These are phyloP conservation scores for Alcedo atthis DNA, from an alignment of 2,797 vertebrate species.

Conservation along the genomic window DNA sequence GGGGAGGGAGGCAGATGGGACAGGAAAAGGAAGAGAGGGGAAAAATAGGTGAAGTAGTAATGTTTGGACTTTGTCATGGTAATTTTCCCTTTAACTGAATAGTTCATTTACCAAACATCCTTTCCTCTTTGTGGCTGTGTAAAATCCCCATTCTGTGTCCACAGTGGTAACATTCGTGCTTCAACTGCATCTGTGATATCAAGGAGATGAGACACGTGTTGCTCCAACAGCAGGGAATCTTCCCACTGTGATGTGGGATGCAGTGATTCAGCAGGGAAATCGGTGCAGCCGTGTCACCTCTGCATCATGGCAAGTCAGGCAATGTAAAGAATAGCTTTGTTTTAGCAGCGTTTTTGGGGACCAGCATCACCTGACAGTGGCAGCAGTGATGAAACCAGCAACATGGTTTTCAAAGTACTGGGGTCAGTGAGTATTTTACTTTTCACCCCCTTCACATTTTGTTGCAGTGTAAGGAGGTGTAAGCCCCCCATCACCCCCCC, in stretches of 20 bases:
- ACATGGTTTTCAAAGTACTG: background rate
- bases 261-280: background rate
- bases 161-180: background rate
- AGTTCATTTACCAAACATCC: background rate
- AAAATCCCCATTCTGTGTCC: background rate
- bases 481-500: background rate
- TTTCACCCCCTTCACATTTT: background rate
- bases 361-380: background rate
- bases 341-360: background rate
- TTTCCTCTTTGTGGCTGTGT: background rate
- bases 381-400: background rate
- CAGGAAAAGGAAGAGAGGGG: no score
- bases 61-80: background rate
- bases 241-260: background rate
- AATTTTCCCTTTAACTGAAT: background rate
- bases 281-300: background rate
- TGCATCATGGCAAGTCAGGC: background rate
- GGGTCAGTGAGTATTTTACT: background rate
- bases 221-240: background rate
- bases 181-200: background rate
- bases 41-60: background rate
- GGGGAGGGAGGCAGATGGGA: background rate
- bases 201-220: rapidly evolving
- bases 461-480: background rate
- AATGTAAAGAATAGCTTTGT: background rate